Evolutionary conservation across 1,140 invertebrate species (phyloP), one percentile per base, ranked within the genome.

Genomic region (Aphidius gifuensis): DNA sequence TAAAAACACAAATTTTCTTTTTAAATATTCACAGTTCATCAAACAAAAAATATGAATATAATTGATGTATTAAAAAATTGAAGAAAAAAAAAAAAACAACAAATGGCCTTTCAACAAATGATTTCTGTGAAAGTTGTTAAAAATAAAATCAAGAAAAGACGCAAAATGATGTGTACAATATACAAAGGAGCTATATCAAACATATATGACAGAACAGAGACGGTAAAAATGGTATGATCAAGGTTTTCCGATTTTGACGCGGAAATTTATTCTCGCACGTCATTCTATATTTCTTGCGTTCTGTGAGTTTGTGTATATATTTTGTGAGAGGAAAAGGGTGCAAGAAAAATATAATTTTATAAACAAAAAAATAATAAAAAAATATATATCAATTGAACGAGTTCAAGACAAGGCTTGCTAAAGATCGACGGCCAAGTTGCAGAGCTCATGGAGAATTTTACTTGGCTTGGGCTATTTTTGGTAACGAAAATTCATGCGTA

Each of bases 391-490:
- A 51, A 11, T 39, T 53, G 40, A 53, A 53, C 38, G 40, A 32
- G 23, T 32, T 32, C 23, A 32, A 32, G 23, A 32, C 23, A 32
- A 32, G 23, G 23, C 23, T 32, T 32, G 23, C 23, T 32, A 49
- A 61, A 62, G 61, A 64, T 50, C 46, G 47, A 56, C 61, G 60
- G 42, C 51, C 56, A 68, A 67, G 54, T 64, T 68, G 68, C 60
- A 67, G 64, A 78, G 77, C 66, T 78, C 78, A 78, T 78, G 76
- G 77, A 76, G 75, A 74, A 77, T 77, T 78, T 77, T 74, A 63
- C 68, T 61, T 66, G 64, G 67, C 55, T 68, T 58, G 60, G 58
- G 76, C 75, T 79, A 80, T 80, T 80, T 76, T 75, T 60, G 73
- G 70, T 64, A 48, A 42, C 64, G 61, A 76, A 64, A 70, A 74